Percentiles rank a stretch among this genome's conserved stretches.
phyloP scores from a whole-genome alignment of 2,113 vertebrate genomes.

The Ranitomeya imitator region DNA sequence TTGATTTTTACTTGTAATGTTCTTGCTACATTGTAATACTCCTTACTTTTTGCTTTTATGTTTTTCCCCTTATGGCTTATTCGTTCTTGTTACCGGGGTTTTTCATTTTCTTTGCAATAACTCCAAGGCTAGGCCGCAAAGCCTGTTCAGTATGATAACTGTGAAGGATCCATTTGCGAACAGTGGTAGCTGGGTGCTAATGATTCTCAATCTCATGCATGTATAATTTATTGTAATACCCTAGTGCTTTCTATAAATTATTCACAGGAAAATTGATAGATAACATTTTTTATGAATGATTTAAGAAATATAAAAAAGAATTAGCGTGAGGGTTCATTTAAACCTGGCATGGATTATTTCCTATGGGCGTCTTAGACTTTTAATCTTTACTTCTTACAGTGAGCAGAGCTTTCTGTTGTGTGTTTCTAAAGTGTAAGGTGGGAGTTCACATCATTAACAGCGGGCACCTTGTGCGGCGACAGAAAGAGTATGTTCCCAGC shows the following conservation, averaged over 20 bases:
- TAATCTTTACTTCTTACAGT: slow-evolving; percentile 54
- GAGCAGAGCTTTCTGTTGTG: slow-evolving; percentile 1
- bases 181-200: slow-evolving; percentile 47
- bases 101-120: slow-evolving; percentile 27
- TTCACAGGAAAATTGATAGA: slow-evolving; percentile 56
- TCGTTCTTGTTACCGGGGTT: neutral
- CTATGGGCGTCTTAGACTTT: slow-evolving; percentile 49
- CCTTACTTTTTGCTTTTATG: slow-evolving; percentile 16
- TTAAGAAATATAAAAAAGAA: slow-evolving; percentile 59
- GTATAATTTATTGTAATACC: slow-evolving; percentile 51
- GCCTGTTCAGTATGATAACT: neutral
- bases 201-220: slow-evolving; percentile 46
- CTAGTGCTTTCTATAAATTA: slow-evolving; percentile 23
- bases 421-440: slow-evolving; percentile 28
- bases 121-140: slow-evolving; percentile 1
- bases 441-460: slow-evolving; percentile 35
- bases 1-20: neutral
- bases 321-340: slow-evolving; percentile 55
- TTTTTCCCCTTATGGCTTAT: neutral
- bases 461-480: neutral
- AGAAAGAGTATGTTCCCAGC: neutral
- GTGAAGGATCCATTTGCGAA: fast-evolving
- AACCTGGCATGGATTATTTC: slow-evolving; percentile 58
- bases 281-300: slow-evolving; percentile 56
- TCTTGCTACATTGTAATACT: slow-evolving; percentile 13